Conservation (phyloP, 2,797 vertebrate species). For the Centropyge bicolor region DNA sequence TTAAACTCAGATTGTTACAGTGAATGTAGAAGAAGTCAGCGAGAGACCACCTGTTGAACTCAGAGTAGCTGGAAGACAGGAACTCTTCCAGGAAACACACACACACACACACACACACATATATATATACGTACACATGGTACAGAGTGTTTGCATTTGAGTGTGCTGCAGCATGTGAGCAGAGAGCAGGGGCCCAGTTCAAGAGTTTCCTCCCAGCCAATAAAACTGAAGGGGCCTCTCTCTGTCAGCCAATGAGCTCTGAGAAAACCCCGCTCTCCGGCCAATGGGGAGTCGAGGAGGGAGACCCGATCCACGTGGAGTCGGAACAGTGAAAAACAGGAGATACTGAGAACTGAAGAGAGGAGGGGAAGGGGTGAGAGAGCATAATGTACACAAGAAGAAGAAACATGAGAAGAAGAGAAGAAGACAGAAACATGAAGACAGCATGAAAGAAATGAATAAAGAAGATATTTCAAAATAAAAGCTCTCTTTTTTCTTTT, state of each 20-base stretch:
- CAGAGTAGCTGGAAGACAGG: conserved; percentile 33
- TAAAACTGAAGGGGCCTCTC: not conserved
- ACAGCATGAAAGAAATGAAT: not conserved
- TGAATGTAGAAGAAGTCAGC: not conserved
- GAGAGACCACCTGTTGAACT: conserved; percentile 70
- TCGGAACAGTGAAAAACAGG: conserved; percentile 48
- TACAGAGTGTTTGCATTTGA: conserved; percentile 26
- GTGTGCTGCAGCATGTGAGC: conserved; percentile 53
- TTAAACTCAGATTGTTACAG: conserved; percentile 5
- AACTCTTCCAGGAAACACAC: conserved; percentile 66
- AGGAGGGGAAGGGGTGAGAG: too few relatives aligned
- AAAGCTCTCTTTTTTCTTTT: too few relatives aligned
- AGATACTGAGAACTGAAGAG: conserved; percentile 3
- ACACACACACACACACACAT: too few relatives aligned
- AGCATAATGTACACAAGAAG: not conserved
- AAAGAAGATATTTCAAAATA: too few relatives aligned
- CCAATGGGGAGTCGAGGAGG: conserved; percentile 51
- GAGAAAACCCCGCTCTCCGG: not conserved
- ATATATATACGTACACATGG: conserved; percentile 29
- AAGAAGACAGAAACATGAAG: not conserved
- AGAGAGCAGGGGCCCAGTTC: conserved; percentile 12
- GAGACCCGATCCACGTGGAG: conserved; percentile 43
- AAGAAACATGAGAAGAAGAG: too few relatives aligned
- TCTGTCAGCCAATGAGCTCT: conserved; percentile 29
- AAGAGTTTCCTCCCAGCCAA: conserved; percentile 24